A percentile compares a stretch with the other conserved stretches of the same genome.
These are phyloP conservation scores for Sthenelais limicola DNA, from an alignment of 2,888 invertebrate genomes.

Conservation along the genomic window DNA sequence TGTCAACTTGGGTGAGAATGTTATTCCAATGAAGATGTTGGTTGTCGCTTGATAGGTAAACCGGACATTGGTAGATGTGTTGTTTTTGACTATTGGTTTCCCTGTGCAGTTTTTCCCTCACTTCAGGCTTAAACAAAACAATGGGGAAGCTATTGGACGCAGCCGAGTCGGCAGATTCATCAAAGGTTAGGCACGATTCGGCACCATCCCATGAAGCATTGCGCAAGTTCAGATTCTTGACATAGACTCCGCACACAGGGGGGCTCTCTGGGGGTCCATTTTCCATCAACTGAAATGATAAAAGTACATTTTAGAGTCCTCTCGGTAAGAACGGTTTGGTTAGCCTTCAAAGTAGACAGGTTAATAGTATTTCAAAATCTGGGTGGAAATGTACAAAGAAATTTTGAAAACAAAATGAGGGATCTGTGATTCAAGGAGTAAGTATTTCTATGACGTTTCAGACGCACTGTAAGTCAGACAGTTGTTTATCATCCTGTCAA, in stretches of 20 bases:
- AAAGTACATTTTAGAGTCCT: neutral
- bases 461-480: no score
- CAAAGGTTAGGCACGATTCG: conserved; percentile 52
- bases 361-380: no score
- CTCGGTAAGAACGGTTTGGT: no score
- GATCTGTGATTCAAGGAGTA: no score
- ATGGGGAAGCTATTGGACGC: conserved; percentile 54
- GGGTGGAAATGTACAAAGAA: no score
- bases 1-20: conserved; percentile 2
- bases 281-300: conserved; percentile 9
- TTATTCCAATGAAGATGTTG: neutral
- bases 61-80: conserved; percentile 7
- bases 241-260: conserved; percentile 61
- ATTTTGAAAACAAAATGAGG: no score
- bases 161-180: conserved; percentile 45
- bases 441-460: no score
- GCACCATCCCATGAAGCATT: conserved; percentile 66
- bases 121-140: conserved; percentile 62
- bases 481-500: no score
- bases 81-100: neutral
- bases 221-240: conserved; percentile 60
- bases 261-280: conserved; percentile 52
- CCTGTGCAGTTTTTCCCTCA: conserved; percentile 34
- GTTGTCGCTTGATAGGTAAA: conserved; percentile 3
- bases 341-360: no score